Evolutionary conservation across 1,140 invertebrate genomes (phyloP), one percentile per base, ranked within the genome.

Genomic region (Dreissena rostriformis): DNA sequence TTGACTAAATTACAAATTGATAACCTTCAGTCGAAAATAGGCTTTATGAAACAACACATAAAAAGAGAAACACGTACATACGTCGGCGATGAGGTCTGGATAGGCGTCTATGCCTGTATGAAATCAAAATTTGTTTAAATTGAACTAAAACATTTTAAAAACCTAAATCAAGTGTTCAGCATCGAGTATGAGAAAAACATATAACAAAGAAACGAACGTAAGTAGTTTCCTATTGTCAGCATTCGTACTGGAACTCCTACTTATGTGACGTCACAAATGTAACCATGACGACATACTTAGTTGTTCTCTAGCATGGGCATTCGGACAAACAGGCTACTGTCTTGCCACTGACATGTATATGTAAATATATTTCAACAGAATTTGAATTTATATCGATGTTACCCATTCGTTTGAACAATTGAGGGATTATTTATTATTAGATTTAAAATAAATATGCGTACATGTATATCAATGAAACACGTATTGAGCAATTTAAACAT

Each of bases 311-410:
- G 65, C 79, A 81, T 28, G 79, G 79, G 65, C 79, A 81, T 55
- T 72, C 79, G 39, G 79, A 81, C 8, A 68, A 81, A 71, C 79
- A 81, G 39, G 79, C 79, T 11, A 81, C 71, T 6, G 68, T 72
- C 0, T 51, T 14, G 2, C 79, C 79, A 14, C 79, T 81, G 79
- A 28, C 72, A 81, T 15, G 52, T 39, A 73, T 5, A 19, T 22
- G 15, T 22, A 7, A 17, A 22, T 4, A 17, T 28, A 22, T 68
- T 22, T n/a, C 10, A 74, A 24, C 2, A 39, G 1, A 80, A 57
- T 39, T 39, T 2, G 39, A 39, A 39, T 39, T 22, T 0, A 75
- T 24, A 75, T 26, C 11, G 24, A 39, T 24, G 14, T 14, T 57
- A 75, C 24, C 52, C 2, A 15, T 75, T 75, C 73, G 1, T 12